Conservation (phyloP, 2,113 vertebrate genomes). For the Pseudonaja textilis region DNA sequence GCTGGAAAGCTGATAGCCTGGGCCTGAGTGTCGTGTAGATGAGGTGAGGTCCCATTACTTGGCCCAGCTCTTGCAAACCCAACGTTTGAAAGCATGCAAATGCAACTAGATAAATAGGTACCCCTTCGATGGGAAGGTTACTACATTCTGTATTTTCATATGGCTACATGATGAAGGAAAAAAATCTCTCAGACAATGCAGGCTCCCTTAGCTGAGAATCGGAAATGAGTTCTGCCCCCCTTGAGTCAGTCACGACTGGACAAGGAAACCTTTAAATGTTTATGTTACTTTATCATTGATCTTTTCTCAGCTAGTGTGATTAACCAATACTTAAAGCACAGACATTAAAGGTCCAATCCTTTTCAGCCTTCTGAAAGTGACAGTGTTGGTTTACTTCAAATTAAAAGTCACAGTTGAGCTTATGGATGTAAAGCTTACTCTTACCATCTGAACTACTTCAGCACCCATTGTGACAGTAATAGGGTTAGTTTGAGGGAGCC, state of each 20-base stretch:
- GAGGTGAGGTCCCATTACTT: neutral
- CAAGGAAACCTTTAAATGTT: neutral
- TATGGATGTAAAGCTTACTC: neutral
- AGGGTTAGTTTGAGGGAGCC: neutral
- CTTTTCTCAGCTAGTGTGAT: neutral
- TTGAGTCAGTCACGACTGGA: neutral
- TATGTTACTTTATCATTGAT: neutral
- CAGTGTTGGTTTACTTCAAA: neutral
- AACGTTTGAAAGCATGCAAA: neutral
- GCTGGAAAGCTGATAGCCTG: neutral
- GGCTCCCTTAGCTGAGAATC: neutral
- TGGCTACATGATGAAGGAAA: neutral
- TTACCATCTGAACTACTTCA: neutral
- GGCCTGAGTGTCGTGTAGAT: neutral
- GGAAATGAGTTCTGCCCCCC: neutral
- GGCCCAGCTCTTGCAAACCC: neutral
- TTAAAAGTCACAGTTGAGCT: neutral
- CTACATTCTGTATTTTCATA: neutral
- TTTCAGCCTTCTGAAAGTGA: neutral
- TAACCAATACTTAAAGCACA: neutral
- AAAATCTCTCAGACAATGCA: neutral
- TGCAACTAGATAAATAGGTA: neutral
- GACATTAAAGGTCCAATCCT: neutral
- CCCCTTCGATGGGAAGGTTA: neutral
- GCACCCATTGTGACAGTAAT: neutral